Conservation (phyloP, 2,888 invertebrate species). For the Leptopilina syphax region DNA sequence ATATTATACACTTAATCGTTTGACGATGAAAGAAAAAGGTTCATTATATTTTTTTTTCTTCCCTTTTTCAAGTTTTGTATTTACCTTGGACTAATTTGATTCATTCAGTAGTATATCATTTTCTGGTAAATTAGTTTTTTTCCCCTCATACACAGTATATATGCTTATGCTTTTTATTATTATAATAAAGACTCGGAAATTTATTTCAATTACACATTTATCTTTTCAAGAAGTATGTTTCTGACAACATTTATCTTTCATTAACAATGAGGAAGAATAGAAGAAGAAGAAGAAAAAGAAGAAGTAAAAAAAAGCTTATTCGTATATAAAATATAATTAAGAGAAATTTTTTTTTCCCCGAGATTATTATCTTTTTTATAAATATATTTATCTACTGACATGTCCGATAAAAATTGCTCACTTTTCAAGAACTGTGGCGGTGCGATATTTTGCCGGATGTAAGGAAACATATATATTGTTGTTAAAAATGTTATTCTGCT, state of each 20-base stretch:
- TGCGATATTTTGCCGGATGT: constrained; percentile 5
- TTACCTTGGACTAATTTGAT: constrained; percentile 34
- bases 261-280: not conserved
- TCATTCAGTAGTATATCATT: not conserved
- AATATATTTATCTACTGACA: not conserved
- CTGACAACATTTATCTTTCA: not conserved
- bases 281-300: not conserved
- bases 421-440: not conserved
- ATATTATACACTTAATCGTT: not conserved
- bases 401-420: constrained; percentile 16
- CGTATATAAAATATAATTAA: not conserved
- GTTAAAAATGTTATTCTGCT: not conserved
- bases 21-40: not conserved
- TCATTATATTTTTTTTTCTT: not conserved
- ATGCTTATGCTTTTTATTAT: not conserved
- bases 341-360: not conserved
- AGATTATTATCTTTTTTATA: not conserved
- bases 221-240: constrained; percentile 18
- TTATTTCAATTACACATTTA: no score
- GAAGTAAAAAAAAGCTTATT: not conserved
- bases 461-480: not conserved
- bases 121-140: constrained; percentile 17
- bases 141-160: no score
- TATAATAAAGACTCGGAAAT: no score
- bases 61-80: not conserved